Evolutionary conservation across 1,140 invertebrate genomes (phyloP), one percentile per base, ranked within the genome.

Genomic region (Drosophila tristis): DNA sequence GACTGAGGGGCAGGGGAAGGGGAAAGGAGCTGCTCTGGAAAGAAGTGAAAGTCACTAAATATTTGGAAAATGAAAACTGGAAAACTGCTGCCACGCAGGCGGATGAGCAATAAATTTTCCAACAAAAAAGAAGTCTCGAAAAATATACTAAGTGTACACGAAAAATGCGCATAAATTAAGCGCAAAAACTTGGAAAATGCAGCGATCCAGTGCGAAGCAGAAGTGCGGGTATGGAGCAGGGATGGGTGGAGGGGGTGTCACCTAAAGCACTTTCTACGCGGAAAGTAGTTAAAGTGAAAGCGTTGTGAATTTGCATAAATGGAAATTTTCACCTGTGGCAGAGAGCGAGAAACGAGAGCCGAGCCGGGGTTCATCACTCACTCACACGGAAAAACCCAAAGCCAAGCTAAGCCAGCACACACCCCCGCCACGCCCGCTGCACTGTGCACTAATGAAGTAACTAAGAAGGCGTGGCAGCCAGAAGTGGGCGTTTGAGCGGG

Each of bases 161-260:
- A 67, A 78, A 81, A 81, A 78, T 74, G 68, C 49, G 74, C 79
- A 82, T 82, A 82, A 82, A 82, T 82, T 82, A 82, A 80, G 49
- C 57, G 59, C 47, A 72, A 81, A 73, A 75, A 58, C 76, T 73
- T 47, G 62, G 65, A 72, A 80, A 39, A 39, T 39, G 35, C 35
- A 39, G 5, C 35, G 35, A 72, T 80, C 64, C 77, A 64, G 57
- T n/a, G 47, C 2, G 23, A 20, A 26, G 2, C 9, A 26, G 39
- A 26, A 51, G 58, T 77, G 20, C 1, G 1, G 20, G 20, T 67
- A 55, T 57, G 43, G 20, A 42, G 8, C 0, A 0, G 31, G 8
- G 20, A 20, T 2, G 9, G 4, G 61, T 2, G 9, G 4, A 49
- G 29, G 29, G 50, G 31, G 44, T 35, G 23, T 65, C 13, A 26